Base-by-base conservation (phyloP, 2,888 invertebrate species). In the Melinopterus prodromus region DNA sequence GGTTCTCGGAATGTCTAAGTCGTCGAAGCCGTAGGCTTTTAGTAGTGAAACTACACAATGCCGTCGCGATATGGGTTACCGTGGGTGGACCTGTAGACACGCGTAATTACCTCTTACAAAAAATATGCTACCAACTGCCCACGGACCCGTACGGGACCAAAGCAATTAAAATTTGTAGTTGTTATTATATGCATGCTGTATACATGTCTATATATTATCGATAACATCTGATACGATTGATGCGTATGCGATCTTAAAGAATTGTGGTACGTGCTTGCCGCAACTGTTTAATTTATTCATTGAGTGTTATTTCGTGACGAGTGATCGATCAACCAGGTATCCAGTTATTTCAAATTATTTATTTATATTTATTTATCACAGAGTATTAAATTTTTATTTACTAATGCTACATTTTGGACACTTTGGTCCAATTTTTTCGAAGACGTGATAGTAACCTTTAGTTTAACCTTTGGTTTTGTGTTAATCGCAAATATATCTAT, bases 81-180 rank as follows among this genome's bases (percentile, higher is more conserved):
- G 53, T 53, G 53, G 53, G 53, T 53, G 53, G 53, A 53, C 53
- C 53, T 6, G 53, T 53, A 53, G 53, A 53, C 53, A 53, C 53
- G 53, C 53, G 53, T 53, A 53, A 53, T 53, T 53, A 53, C 12
- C 53, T 53, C 53, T 53, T 53, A 53, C 53, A 53, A 53, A 53
- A 53, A 53, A 53, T 53, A 53, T 53, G 53, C 53, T 53, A 53
- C 53, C 53, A 53, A 53, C 53, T 53, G 53, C 53, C 53, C 53
- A 53, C 53, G 53, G 53, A 53, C 12, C 53, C 12, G 53, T 53
- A 12, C 53, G 53, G 53, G 53, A 38, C 53, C 7, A 12, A 53
- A 9, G 53, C 12, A 53, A 53, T 53, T 53, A 53, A 53, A 53
- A 53, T 53, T 53, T 53, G 53, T 53, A 53, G 53, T 53, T 53